Evolutionary conservation across 2,797 vertebrate genomes (phyloP).

Genomic region (Leptoclinus maculatus): DNA sequence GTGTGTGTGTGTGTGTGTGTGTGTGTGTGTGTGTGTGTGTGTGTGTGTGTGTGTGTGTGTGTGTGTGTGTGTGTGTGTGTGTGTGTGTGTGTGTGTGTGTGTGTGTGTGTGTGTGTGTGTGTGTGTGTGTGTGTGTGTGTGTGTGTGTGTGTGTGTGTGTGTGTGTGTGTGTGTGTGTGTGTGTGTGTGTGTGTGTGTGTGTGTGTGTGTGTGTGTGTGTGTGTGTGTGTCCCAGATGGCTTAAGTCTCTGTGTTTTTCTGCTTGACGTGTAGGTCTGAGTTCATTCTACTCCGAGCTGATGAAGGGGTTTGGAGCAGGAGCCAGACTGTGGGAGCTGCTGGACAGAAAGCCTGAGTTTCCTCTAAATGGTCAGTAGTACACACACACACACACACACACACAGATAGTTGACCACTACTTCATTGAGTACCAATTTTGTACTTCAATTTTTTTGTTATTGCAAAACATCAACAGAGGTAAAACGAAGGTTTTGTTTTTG

Average conservation of each 20-base stretch:
- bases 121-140: background rate
- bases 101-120: background rate
- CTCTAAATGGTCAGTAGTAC: constrained; percentile 87
- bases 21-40: background rate
- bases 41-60: background rate
- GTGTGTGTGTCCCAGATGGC: background rate
- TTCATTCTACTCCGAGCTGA: constrained; percentile 97
- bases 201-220: background rate
- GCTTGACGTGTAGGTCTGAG: constrained; percentile 87
- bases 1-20: background rate
- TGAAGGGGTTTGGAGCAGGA: constrained; percentile 98
- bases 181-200: background rate
- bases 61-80: background rate
- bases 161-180: background rate
- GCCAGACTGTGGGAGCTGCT: constrained; percentile 94
- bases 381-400: constrained; percentile 7
- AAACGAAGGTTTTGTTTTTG: too few relatives aligned
- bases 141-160: background rate
- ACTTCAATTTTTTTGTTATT: too few relatives aligned
- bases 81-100: background rate
- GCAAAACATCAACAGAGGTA: too few relatives aligned
- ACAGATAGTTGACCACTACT: background rate
- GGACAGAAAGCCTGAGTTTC: constrained; percentile 91
- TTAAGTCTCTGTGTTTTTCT: background rate
- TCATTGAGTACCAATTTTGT: background rate